Base-by-base conservation (phyloP, 1,140 invertebrate species). In the Theocolax elegans region DNA sequence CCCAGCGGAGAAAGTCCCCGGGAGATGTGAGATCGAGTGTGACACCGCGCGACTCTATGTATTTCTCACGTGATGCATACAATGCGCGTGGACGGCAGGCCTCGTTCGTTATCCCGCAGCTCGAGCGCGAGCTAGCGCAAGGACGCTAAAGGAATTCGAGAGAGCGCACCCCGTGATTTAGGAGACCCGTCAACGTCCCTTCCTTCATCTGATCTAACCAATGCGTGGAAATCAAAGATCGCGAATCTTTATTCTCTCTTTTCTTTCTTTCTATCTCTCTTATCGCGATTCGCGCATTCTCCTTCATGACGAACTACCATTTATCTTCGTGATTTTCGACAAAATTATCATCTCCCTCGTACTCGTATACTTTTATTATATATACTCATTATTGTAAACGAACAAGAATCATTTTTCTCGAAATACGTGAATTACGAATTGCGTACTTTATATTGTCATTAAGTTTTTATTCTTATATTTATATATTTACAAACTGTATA, bases 11-110 rank as follows among this genome's bases (percentile, higher is more conserved):
- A 68, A 68, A 68, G 66, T 68, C 54, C 31, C 4, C 4, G 4
- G 31, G 4, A 35, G 4, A 35, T 35, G 10, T 10, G n/a, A 67
- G 51, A 49, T 60, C 70, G 64, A 71, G 70, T 72, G 73, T 70
- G 71, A 48, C 42, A 27, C 17, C 1, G 42, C n/a, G 73, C 40
- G 44, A 38, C 71, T 72, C 48, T 60, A n/a, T n/a, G 67, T 69
- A 72, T 72, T 74, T 72, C 60, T 62, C 49, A 54, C 51, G 71
- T 74, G 76, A 51, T 73, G 70, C 60, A 68, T 67, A 76, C 77
- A 79, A 79, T 79, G 73, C 72, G 72, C 77, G 70, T 64, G 72
- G 59, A 53, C 67, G 74, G 71, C 71, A 67, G 38, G 70, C 13
- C 65, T 71, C 73, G 71, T 77, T 76, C 77, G 72, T 77, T 72